Evolutionary conservation across 2,113 vertebrate genomes (phyloP).

Genomic region (Misgurnus mizolepis): DNA sequence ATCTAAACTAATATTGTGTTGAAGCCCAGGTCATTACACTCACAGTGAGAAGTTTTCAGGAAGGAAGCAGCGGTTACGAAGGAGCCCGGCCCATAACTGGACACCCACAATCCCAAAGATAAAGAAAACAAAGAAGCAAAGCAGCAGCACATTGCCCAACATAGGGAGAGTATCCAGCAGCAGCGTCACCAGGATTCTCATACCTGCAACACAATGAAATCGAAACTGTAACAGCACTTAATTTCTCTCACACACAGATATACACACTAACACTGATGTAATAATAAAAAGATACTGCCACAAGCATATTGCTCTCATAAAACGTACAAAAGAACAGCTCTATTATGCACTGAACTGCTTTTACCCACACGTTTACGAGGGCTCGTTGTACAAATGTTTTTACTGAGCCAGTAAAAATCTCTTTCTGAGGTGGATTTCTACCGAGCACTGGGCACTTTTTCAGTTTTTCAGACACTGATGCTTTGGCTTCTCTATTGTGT

Average conservation of each 20-base stretch:
- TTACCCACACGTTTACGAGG: conserved; percentile 6
- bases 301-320: conserved; percentile 18
- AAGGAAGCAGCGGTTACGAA: conserved; percentile 89
- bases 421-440: conserved; percentile 1
- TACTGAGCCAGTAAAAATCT: conserved; percentile 32
- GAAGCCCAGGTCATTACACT: conserved; percentile 67
- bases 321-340: neutral
- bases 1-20: neutral
- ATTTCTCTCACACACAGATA: neutral
- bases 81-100: conserved; percentile 85
- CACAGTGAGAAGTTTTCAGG: conserved; percentile 93
- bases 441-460: conserved; percentile 7
- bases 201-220: conserved; percentile 72
- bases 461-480: conserved; percentile 24
- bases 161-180: conserved; percentile 89
- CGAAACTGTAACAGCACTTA: conserved; percentile 27
- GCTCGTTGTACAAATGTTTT: conserved; percentile 35
- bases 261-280: conserved; percentile 8
- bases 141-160: conserved; percentile 86
- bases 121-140: conserved; percentile 92
- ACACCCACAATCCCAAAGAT: conserved; percentile 89
- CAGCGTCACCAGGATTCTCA: conserved; percentile 88
- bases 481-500: conserved; percentile 11
- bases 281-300: conserved; percentile 47
- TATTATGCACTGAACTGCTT: conserved; percentile 3